Evolutionary conservation across 2,797 vertebrate species (phyloP).

Genomic region (Myripristis murdjan): DNA sequence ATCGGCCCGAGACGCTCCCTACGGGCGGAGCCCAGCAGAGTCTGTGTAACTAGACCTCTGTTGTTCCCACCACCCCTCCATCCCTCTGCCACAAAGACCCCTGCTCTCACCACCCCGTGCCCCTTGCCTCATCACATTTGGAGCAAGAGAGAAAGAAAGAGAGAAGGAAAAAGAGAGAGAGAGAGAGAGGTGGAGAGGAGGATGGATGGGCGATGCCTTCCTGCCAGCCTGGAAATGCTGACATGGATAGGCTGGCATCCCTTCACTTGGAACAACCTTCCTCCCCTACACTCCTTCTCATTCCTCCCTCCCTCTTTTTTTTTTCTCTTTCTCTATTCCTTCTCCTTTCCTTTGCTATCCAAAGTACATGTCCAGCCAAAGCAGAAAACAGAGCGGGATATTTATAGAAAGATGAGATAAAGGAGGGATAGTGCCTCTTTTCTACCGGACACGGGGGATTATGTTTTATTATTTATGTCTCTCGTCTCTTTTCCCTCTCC

Average conservation of each 20-base stretch:
- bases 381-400: slow-evolving; percentile 54
- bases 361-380: slow-evolving; percentile 45
- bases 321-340: slow-evolving; percentile 19
- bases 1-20: slow-evolving; percentile 51
- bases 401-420: slow-evolving; percentile 63
- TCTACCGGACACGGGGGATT: slow-evolving; percentile 50
- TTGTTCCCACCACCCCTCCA: slow-evolving; percentile 16
- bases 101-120: slow-evolving; percentile 38
- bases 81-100: slow-evolving; percentile 17
- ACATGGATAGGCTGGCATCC: slow-evolving; percentile 70
- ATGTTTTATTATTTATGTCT: slow-evolving; percentile 54
- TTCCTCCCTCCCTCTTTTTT: neutral
- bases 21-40: slow-evolving; percentile 36
- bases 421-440: slow-evolving; percentile 27
- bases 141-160: neutral
- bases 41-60: slow-evolving; percentile 65
- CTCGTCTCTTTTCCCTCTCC: slow-evolving; percentile 22
- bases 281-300: slow-evolving; percentile 10
- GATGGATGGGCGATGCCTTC: slow-evolving; percentile 38
- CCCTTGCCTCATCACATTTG: slow-evolving; percentile 53
- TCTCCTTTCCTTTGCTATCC: slow-evolving; percentile 43
- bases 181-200: slow-evolving; percentile 10
- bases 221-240: slow-evolving; percentile 68
- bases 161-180: neutral
- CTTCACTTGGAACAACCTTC: slow-evolving; percentile 64